A percentile compares a stretch with the other conserved stretches of the same genome.
Conservation (phyloP, 2,888 invertebrate species). For the Cerastis rubricosa region DNA sequence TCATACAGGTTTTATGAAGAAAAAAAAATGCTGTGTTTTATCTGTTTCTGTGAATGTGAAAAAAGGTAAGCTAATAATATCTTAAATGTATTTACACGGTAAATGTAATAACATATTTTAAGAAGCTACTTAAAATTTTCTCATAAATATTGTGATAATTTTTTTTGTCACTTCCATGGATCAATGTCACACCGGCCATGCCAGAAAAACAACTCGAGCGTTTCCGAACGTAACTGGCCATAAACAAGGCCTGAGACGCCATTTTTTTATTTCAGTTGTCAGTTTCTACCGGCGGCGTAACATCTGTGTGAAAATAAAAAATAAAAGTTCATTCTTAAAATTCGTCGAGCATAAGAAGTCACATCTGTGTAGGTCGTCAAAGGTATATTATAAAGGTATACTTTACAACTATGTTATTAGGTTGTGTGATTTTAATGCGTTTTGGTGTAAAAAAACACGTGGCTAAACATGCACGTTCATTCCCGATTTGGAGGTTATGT, state of each 20-base stretch:
- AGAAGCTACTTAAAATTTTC: not conserved
- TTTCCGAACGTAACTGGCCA: slow-evolving; percentile 2
- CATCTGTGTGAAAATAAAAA: not conserved
- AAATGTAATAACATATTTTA: not conserved
- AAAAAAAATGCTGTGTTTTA: slow-evolving; percentile 1
- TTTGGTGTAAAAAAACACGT: no score
- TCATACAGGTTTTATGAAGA: slow-evolving; percentile 6
- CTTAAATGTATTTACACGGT: not conserved
- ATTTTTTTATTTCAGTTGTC: slow-evolving; percentile 4
- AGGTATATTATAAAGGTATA: no score
- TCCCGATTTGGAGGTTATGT: no score
- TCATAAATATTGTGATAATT: not conserved
- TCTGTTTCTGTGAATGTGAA: not conserved
- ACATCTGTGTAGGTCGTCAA: no score
- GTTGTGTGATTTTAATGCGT: no score
- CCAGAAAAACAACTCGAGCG: slow-evolving; percentile 1
- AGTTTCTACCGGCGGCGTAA: slow-evolving; percentile 2
- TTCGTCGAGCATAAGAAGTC: no score
- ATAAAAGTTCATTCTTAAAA: not conserved
- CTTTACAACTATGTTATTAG: no score
- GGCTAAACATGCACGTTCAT: no score
- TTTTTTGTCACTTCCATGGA: slow-evolving; percentile 2
- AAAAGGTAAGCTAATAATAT: not conserved
- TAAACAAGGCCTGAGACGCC: not conserved
- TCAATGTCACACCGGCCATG: slow-evolving; percentile 3